Evolutionary conservation across 2,888 invertebrate genomes (phyloP), one percentile per base, ranked within the genome.

Genomic region (Abrostola triplasia): DNA sequence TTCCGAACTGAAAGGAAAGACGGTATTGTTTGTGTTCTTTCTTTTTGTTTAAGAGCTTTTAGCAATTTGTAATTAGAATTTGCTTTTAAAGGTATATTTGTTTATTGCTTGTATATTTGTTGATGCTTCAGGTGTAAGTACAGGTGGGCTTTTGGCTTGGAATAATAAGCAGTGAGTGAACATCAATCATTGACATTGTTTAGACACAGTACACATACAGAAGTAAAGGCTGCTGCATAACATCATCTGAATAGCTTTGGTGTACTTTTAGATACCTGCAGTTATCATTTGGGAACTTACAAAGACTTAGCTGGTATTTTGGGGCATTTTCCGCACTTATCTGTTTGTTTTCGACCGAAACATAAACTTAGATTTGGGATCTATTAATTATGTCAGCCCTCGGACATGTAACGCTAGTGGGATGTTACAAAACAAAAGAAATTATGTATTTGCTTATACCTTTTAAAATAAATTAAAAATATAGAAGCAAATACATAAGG

Each of bases 101-200:
- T 36, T 71, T 42, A 51, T 57, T 64, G 53, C 40, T 47, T 53
- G 36, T 36, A 11, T 48, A 24, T 36, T 4, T 36, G 10, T 49
- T 49, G 11, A 64, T 41, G 41, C 44, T 51, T 24, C 13, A 47
- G 9, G 8, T 24, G 24, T 47, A 24, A 13, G 44, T 35, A 40
- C 52, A 41, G 38, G 41, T 57, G 74, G 41, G 36, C 64, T 70
- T 70, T 24, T 64, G 54, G 64, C 70, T 70, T 74, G 41, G 13
- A 64, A 64, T 56, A 70, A 63, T 71, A 64, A 42, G 11, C 47
- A 64, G 12, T 10, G 24, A 52, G 54, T 8, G 36, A 64, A 52
- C 44, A 57, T 72, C 71, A 55, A 70, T 75, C 66, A 76, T 44
- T 65, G 54, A 53, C 59, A 65, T 59, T 65, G 66, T 65, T 70